phyloP scores from a whole-genome alignment of 2,888 invertebrate species.

The Tenthredo scrophulariae region DNA sequence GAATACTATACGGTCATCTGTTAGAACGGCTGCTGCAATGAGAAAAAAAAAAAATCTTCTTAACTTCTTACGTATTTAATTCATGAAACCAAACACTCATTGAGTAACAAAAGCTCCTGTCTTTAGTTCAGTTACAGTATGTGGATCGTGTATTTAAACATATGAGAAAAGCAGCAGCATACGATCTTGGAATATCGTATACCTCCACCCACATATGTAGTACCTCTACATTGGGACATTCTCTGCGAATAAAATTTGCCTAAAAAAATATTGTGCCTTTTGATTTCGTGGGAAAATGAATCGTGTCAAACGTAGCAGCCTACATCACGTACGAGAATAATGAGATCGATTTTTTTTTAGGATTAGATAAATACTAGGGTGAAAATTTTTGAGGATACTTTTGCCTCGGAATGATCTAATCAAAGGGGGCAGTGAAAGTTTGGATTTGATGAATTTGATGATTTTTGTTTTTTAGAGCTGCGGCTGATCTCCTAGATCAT shows the following conservation, averaged over 20 bases:
- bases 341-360: neutral
- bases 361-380: neutral
- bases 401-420: neutral
- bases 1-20: neutral
- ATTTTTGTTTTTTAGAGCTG: neutral
- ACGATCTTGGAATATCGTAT: constrained; percentile 8
- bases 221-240: neutral
- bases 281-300: neutral
- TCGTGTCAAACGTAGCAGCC: neutral
- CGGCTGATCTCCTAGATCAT: neutral
- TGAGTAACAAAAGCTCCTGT: constrained; percentile 33
- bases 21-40: neutral
- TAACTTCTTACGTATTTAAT: constrained; percentile 5
- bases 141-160: neutral
- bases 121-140: constrained; percentile 23
- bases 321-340: neutral
- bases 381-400: neutral
- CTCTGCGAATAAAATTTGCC: neutral
- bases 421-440: neutral
- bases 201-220: neutral
- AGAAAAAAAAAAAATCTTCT: neutral
- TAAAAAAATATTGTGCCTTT: neutral
- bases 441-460: neutral
- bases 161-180: neutral
- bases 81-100: constrained; percentile 42